phyloP scores from a whole-genome alignment of 92 coral and sea anemone genomes.

The Porites cylindrica region DNA sequence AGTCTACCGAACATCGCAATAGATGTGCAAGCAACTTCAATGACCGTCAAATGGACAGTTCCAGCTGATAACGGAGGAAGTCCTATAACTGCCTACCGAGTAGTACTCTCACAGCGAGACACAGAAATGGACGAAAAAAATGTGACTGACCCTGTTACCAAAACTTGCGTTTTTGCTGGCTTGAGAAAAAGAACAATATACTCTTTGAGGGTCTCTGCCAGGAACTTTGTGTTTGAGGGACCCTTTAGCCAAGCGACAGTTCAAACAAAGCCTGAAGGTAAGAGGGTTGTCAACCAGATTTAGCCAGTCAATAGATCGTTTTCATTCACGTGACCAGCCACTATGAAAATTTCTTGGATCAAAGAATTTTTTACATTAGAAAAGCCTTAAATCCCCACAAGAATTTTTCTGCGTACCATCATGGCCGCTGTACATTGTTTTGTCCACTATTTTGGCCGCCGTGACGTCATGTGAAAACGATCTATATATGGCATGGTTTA shows the following conservation, averaged over 20 bases:
- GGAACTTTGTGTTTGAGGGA: constrained; percentile 8
- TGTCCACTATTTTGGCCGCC: too few species aligned
- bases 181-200: neutral
- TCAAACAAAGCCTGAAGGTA: neutral
- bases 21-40: neutral
- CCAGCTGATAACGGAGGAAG: constrained; percentile 6
- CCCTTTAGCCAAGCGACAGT: neutral
- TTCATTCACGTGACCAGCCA: too few species aligned
- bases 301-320: too few species aligned
- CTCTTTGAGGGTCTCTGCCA: neutral
- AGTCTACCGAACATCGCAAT: neutral
- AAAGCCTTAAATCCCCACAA: too few species aligned
- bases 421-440: too few species aligned
- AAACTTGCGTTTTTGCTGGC: neutral
- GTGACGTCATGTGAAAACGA: too few species aligned
- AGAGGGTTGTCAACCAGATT: neutral
- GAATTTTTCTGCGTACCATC: too few species aligned
- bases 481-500: too few species aligned
- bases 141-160: neutral
- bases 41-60: constrained; percentile 4
- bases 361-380: too few species aligned
- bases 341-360: too few species aligned
- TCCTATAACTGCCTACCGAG: neutral
- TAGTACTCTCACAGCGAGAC: neutral
- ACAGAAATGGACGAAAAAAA: neutral